A percentile compares a stretch with the other conserved stretches of the same genome.
These are phyloP conservation scores for Philotrypesis tridentata DNA, from an alignment of 1,140 invertebrate genomes.

Conservation along the genomic window DNA sequence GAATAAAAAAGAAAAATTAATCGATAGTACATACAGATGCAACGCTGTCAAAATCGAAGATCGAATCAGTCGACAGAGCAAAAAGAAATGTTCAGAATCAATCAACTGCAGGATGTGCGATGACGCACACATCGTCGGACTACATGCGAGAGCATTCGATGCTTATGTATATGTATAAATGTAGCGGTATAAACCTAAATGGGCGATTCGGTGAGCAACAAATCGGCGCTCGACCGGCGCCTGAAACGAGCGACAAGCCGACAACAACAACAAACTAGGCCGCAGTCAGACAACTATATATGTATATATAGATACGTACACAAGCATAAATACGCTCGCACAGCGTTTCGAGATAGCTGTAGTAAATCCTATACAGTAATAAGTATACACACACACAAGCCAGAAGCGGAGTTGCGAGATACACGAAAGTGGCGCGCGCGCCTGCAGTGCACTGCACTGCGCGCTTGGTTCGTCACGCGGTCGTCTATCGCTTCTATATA, in stretches of 20 bases:
- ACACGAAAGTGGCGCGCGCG: not conserved
- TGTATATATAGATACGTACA: too few species aligned
- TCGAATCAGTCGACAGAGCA: too few species aligned
- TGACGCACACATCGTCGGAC: too few species aligned
- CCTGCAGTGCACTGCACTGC: slow-evolving; percentile 13
- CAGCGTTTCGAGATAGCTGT: not conserved
- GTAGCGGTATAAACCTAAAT: not conserved
- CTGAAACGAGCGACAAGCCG: not conserved
- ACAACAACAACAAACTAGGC: not conserved
- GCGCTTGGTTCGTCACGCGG: too few species aligned
- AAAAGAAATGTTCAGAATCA: too few species aligned
- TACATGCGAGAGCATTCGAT: too few species aligned
- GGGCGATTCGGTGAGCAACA: not conserved
- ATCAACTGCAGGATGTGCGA: too few species aligned
- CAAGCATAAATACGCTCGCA: not conserved
- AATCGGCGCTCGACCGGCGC: not conserved
- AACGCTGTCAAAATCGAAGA: too few species aligned
- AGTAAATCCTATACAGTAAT: too few species aligned
- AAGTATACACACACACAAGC: not conserved
- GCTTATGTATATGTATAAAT: not conserved
- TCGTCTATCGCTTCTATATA: not conserved
- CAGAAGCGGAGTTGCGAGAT: not conserved
- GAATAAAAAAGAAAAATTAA: too few species aligned
- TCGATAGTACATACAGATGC: too few species aligned
- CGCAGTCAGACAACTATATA: not conserved